A percentile compares a stretch with the other conserved stretches of the same genome.
Conservation (phyloP, 2,113 vertebrate genomes). For the Triplophysa siluroides region DNA sequence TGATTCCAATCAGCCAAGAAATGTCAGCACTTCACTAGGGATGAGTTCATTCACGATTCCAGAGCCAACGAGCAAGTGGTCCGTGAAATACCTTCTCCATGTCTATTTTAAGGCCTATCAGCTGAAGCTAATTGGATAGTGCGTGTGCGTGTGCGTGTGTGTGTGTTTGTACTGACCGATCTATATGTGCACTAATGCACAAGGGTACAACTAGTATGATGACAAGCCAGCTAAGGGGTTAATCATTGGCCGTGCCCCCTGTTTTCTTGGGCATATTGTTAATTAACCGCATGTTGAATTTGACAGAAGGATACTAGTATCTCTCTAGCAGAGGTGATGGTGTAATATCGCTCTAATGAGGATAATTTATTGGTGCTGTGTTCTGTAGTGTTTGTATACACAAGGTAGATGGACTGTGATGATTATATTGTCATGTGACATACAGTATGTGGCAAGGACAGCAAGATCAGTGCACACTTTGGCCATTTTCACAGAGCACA, state of each 20-base stretch:
- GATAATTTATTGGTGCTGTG: not conserved
- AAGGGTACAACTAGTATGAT: constrained; percentile 63
- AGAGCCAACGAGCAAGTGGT: constrained; percentile 42
- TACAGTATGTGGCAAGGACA: not conserved
- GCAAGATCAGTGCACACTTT: no score
- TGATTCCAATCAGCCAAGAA: constrained; percentile 52
- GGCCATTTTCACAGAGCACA: no score
- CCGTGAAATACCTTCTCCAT: constrained; percentile 40
- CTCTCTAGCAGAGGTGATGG: not conserved
- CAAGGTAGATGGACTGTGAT: not conserved
- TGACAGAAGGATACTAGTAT: not conserved
- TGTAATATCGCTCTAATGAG: not conserved
- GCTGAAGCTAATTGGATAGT: constrained; percentile 67
- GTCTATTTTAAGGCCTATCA: constrained; percentile 54
- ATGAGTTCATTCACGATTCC: constrained; percentile 45
- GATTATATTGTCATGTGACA: not conserved
- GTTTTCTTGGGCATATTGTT: constrained; percentile 62
- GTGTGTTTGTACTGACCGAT: not conserved
- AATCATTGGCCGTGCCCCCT: constrained; percentile 62
- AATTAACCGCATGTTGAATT: constrained; percentile 48
- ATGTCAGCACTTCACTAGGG: constrained; percentile 54
- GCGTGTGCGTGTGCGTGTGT: constrained; percentile 7
- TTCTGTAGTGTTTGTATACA: not conserved
- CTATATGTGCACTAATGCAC: constrained; percentile 25
- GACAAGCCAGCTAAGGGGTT: constrained; percentile 68